These are phyloP conservation scores for Litoditis marina DNA, from an alignment of 2,888 invertebrate genomes.

Conservation along the genomic window DNA sequence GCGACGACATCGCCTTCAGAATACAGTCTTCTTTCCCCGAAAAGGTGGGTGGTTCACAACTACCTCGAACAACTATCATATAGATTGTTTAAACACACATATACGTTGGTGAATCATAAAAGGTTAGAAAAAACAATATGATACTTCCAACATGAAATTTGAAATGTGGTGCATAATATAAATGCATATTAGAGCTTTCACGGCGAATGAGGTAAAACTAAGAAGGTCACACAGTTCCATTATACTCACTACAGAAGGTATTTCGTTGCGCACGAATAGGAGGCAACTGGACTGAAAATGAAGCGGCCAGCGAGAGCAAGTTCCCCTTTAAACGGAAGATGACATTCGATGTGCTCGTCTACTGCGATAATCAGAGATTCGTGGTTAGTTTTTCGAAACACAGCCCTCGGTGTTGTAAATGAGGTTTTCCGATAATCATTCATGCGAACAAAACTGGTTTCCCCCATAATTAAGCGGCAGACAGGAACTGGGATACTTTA, in stretches of 20 bases:
- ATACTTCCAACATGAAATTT: neutral
- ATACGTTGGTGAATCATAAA: too few species aligned
- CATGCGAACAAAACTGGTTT: too few species aligned
- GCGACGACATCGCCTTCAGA: constrained; percentile 53
- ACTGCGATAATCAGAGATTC: constrained; percentile 51
- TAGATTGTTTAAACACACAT: too few species aligned
- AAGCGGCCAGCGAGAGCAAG: constrained; percentile 17
- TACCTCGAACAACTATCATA: neutral
- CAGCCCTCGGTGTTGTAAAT: too few species aligned
- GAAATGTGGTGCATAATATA: too few species aligned
- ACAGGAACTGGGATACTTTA: too few species aligned
- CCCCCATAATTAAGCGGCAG: too few species aligned
- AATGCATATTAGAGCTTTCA: too few species aligned
- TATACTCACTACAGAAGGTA: too few species aligned
- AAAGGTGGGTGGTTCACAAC: constrained; percentile 31
- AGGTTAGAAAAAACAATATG: neutral
- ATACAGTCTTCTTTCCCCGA: constrained; percentile 47
- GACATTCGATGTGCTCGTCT: constrained; percentile 57
- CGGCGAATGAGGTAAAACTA: too few species aligned
- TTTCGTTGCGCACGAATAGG: constrained; percentile 37
- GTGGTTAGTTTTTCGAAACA: constrained; percentile 23
- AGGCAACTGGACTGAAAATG: constrained; percentile 43
- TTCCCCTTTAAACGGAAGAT: constrained; percentile 52
- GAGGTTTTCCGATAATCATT: too few species aligned
- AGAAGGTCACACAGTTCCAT: too few species aligned